Conservation (phyloP, 2,797 vertebrate genomes). For the Coregonus ussuriensis region DNA sequence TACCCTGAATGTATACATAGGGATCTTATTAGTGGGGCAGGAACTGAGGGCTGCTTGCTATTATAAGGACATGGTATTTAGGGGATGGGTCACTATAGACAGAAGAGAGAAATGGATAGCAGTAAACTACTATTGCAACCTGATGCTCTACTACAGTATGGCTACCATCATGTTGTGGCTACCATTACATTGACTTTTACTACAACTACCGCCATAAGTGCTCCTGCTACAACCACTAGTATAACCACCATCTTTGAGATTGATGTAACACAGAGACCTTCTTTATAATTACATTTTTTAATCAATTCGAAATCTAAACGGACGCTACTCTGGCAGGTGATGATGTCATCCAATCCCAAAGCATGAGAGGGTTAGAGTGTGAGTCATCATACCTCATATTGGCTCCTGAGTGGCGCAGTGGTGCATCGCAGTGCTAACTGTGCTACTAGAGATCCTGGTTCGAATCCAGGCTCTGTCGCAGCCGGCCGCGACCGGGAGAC, state of each 20-base stretch:
- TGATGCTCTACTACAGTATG: background rate
- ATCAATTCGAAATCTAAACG: background rate
- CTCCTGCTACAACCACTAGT: background rate
- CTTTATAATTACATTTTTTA: background rate
- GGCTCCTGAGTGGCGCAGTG: no score
- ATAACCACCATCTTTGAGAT: background rate
- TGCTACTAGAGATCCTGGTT: no score
- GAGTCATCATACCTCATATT: background rate
- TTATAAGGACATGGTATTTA: conserved; percentile 49
- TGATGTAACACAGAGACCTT: background rate
- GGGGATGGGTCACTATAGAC: conserved; percentile 32
- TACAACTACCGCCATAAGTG: background rate
- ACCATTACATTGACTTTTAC: background rate
- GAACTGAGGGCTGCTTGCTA: conserved; percentile 30
- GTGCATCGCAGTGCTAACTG: no score
- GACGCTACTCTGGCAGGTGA: background rate
- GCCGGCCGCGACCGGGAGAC: no score
- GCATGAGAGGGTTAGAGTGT: background rate
- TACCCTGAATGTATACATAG: conserved; percentile 38
- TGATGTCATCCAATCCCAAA: background rate
- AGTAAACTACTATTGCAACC: conserved; percentile 1
- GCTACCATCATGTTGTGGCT: background rate
- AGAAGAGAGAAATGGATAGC: conserved; percentile 21
- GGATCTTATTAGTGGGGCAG: conserved; percentile 41
- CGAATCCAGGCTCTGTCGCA: no score